Conservation (phyloP, 2,113 vertebrate genomes). For the Mormyrus lacerda region DNA sequence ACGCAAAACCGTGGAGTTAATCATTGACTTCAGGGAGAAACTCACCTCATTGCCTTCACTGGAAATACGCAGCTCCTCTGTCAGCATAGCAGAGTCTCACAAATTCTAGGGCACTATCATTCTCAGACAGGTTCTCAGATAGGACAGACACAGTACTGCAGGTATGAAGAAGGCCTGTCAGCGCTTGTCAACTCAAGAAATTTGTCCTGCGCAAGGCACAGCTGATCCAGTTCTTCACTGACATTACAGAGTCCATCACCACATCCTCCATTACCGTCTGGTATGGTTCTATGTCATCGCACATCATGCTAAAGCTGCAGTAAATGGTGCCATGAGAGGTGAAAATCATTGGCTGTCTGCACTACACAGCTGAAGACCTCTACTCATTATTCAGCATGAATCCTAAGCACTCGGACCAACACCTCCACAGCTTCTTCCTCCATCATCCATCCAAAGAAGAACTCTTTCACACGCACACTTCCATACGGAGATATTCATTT, state of each 20-base stretch:
- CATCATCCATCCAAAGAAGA: neutral
- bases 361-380: neutral
- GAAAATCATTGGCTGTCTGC: neutral
- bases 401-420: neutral
- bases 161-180: neutral
- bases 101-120: neutral
- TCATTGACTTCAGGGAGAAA: neutral
- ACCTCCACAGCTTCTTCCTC: neutral
- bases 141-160: neutral
- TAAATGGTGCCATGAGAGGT: neutral
- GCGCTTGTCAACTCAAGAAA: neutral
- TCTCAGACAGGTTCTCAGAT: neutral
- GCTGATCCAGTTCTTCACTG: no score
- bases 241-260: neutral
- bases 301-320: neutral
- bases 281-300: neutral
- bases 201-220: no score
- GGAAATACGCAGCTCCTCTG: neutral
- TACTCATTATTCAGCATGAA: neutral
- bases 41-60: neutral
- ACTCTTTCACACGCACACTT: neutral
- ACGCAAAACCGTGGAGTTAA: neutral
- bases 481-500: neutral
- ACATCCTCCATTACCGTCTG: neutral
- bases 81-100: neutral